These are phyloP conservation scores for Bradypus variegatus DNA, from an alignment of 2,797 vertebrate species.

Conservation along the genomic window DNA sequence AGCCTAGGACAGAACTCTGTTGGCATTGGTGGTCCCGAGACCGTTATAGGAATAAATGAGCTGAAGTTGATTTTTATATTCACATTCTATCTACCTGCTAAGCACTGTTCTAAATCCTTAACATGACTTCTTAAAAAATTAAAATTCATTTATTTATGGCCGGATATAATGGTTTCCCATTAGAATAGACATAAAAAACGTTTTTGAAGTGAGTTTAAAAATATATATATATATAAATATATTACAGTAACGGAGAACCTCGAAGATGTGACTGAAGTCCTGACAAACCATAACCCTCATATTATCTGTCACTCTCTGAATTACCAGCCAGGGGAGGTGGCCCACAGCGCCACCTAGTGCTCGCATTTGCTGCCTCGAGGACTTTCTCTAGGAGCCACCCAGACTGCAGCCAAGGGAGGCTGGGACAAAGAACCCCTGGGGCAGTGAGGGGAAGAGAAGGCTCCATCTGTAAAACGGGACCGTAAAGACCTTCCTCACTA, in stretches of 20 bases:
- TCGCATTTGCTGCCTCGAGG: fast-evolving
- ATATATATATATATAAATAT: background rate
- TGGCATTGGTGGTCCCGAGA: background rate
- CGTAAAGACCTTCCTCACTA: background rate
- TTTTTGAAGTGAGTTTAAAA: background rate
- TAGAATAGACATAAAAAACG: background rate
- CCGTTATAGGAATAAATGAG: fast-evolving
- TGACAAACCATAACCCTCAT: fast-evolving
- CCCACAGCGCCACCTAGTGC: conserved; percentile 20
- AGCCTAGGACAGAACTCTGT: background rate
- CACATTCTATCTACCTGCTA: background rate
- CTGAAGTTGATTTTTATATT: background rate
- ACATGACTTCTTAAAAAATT: background rate
- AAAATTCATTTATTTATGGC: background rate
- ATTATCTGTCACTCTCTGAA: background rate
- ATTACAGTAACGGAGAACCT: background rate
- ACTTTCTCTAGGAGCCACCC: background rate
- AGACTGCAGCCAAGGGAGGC: background rate
- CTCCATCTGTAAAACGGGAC: background rate
- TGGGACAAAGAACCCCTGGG: background rate
- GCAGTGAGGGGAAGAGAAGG: fast-evolving
- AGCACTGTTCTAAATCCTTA: background rate
- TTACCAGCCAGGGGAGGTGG: background rate
- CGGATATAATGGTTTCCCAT: background rate
- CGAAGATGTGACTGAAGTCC: background rate